Evolutionary conservation across 2,113 vertebrate genomes (phyloP).

Genomic region (Micronycteris hirsuta): DNA sequence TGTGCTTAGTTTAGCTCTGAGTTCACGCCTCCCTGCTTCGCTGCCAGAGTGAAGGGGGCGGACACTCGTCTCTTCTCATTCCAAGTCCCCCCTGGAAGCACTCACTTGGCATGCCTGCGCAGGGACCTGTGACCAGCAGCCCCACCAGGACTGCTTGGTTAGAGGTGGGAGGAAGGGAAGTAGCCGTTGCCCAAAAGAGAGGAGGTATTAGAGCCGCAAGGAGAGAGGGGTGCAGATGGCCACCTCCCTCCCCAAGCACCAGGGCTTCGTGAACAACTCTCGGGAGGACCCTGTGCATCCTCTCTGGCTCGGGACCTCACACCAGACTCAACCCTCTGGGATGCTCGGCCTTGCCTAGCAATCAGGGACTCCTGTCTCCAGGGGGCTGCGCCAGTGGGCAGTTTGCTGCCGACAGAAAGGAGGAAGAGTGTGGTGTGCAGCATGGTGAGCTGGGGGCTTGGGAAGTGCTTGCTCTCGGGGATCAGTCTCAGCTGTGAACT

Average conservation of each 20-base stretch:
- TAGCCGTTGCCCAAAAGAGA: background rate
- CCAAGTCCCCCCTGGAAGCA: background rate
- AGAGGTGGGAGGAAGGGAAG: background rate
- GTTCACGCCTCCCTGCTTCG: background rate
- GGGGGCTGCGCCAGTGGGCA: background rate
- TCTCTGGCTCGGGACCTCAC: background rate
- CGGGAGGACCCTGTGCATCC: background rate
- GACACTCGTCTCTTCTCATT: background rate
- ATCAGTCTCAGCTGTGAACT: background rate
- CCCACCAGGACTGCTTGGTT: background rate
- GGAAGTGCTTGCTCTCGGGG: accelerated
- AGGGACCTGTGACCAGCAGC: no score
- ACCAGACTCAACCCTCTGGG: background rate
- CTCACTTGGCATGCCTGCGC: background rate
- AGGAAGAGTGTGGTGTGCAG: background rate
- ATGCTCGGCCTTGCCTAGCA: background rate
- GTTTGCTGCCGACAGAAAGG: background rate
- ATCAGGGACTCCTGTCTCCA: background rate
- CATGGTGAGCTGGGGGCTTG: background rate
- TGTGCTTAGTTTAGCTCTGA: background rate
- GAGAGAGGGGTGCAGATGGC: background rate
- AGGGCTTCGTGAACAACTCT: background rate
- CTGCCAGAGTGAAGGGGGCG: background rate
- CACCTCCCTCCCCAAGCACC: background rate
- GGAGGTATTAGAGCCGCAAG: background rate